Base-by-base conservation (phyloP, 2,888 invertebrate genomes). In the Beris morrisii region DNA sequence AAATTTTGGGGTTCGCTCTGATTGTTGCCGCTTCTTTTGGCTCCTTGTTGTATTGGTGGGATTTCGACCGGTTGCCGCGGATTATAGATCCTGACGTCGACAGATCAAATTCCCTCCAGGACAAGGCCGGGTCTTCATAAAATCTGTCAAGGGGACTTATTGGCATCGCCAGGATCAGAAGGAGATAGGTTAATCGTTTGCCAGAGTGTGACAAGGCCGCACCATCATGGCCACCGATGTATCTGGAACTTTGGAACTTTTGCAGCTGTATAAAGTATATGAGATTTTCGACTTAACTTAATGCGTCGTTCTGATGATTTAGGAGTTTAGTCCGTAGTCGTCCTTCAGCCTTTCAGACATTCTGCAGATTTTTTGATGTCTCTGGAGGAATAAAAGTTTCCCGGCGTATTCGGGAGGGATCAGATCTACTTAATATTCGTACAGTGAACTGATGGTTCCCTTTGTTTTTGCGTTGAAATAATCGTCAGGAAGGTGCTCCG, bases 211-310 rank as follows among this genome's bases (percentile, higher is more conserved):
- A 52, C 22, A 4, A 5, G 22, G 3, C 9, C 15, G 52, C 5
- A 2, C 22, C 4, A 22, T 3, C 9, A 38, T 9, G 38, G 9
- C 38, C 3, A 38, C 38, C 38, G 38, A 38, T 38, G 38, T 38
- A 38, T 38, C 38, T 3, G 38, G 38, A 7, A 38, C 7, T 38
- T 22, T 38, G 38, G 38, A 5, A 38, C 38, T 38, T 38, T 38
- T 38, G 38, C 38, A 38, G 38, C 9, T 22, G 22, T 22, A 22
- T 22, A 22, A 22, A 2, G 22, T 22, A 22, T 13, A 52, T 5
- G 52, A 22, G 52, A 52, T 52, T 52, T 28, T 15, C 28, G 22
- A 4, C 52, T 22, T 52, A 52, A 52, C 6, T 52, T 52, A 52
- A 52, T 52, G 52, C 28, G 15, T 9, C 28, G 52, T 52, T 52